phyloP scores from a whole-genome alignment of 2,797 vertebrate species.

The Pangasius mekongensis region DNA sequence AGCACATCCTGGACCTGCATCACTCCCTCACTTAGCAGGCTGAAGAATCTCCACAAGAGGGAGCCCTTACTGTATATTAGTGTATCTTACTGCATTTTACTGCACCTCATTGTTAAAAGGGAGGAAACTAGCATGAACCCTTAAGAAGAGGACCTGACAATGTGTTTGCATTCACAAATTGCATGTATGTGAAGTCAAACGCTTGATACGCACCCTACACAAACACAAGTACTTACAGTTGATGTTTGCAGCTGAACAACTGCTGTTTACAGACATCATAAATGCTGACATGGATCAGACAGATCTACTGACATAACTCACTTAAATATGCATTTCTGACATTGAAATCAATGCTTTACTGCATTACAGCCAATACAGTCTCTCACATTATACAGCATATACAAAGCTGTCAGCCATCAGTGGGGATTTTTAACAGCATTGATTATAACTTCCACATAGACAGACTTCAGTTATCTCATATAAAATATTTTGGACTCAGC shows the following conservation, averaged over 20 bases:
- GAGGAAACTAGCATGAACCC: neutral
- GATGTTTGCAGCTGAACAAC: neutral
- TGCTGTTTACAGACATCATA: neutral
- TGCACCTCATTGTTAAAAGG: neutral
- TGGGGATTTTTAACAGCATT: neutral
- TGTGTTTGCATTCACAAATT: neutral
- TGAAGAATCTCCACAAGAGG: constrained; percentile 19
- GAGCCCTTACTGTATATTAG: neutral
- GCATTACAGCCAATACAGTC: neutral
- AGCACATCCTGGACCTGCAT: neutral
- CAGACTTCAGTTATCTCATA: neutral
- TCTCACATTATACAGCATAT: neutral
- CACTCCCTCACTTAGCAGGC: neutral
- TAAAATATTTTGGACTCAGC: neutral
- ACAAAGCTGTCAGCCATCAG: neutral
- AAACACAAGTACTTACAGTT: neutral
- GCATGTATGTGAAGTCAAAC: neutral
- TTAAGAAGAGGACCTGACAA: neutral
- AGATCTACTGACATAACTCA: neutral
- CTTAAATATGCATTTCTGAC: neutral
- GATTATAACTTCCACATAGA: no score
- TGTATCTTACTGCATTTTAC: no score
- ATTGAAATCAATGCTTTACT: neutral
- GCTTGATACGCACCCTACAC: neutral
- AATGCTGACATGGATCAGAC: neutral